These are phyloP conservation scores for Ispidina picta DNA, from an alignment of 2,797 vertebrate genomes.

Conservation along the genomic window DNA sequence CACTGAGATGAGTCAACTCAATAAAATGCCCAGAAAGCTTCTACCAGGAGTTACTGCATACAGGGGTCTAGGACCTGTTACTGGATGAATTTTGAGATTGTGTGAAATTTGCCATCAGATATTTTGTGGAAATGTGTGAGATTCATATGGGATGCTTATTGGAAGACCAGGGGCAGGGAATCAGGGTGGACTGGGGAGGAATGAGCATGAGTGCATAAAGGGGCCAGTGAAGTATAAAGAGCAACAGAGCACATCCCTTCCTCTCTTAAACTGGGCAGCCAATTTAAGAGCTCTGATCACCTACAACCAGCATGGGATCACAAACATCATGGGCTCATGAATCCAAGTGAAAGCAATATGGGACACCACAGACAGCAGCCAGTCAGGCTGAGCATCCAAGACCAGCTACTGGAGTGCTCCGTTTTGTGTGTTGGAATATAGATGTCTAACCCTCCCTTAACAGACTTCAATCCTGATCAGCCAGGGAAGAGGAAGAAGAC, in stretches of 20 bases:
- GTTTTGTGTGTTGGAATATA: background rate
- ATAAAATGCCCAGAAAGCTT: background rate
- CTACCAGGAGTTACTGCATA: background rate
- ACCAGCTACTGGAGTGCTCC: background rate
- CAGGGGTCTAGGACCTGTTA: background rate
- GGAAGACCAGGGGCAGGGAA: background rate
- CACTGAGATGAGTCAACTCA: background rate
- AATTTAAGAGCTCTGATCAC: background rate
- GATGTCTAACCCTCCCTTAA: background rate
- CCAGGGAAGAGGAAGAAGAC: background rate
- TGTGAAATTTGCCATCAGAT: background rate
- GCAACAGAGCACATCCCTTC: background rate
- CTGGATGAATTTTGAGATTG: background rate
- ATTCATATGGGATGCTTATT: background rate
- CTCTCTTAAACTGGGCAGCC: no score
- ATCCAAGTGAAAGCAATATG: background rate
- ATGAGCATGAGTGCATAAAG: background rate
- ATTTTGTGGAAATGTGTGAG: background rate
- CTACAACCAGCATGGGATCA: background rate
- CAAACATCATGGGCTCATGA: background rate
- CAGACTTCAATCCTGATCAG: background rate
- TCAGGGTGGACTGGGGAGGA: background rate
- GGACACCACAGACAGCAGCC: background rate
- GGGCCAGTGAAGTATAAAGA: background rate
- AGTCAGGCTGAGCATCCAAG: background rate